Base-by-base conservation (phyloP, 2,113 vertebrate genomes). In the Entelurus aequoreus region DNA sequence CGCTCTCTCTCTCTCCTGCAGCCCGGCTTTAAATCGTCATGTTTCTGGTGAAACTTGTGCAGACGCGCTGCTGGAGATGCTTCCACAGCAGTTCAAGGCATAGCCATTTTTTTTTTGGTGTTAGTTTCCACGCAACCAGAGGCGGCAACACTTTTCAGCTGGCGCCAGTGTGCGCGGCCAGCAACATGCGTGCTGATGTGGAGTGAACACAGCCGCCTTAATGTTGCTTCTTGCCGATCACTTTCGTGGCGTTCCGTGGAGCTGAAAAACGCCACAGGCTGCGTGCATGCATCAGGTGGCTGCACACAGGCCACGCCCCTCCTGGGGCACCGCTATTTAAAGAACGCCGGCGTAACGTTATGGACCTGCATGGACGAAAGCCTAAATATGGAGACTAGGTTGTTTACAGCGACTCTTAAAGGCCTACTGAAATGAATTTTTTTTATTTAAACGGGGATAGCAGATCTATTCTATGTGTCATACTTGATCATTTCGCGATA, bases 61-160 rank as follows among this genome's bases (percentile, higher is more conserved):
- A 71, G 47, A 63, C 59, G 75, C 75, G 67, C 75, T 68, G 28
- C 65, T 72, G 78, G 69, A 77, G 77, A 76, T 51, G 74, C 77
- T 54, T 59, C 49, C 37, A 46, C 69, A 47, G 47, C 69, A 42
- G 66, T 66, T 50, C 64, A 60, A 61, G 53, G 58, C 62, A 28
- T 68, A 58, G 36, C 70, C 61, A 70, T 6, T 38, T 19, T 63
- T 75, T 71, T 64, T 54, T 66, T 66, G 71, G 19, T 19, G 19
- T 19, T 53, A 83, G 86, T 89, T 85, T 85, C 87, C 82, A 88
- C 78, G 86, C 87, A 88, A 86, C 86, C 61, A 74, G 40, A 66
- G 68, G 74, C 77, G 67, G 19, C 62, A 71, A 71, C 71, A 72
- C 28, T 65, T 65, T 67, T 72, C 62, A 38, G 53, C 65, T 15